phyloP scores from a whole-genome alignment of 1,140 invertebrate species.

The Hormaphis cornu region DNA sequence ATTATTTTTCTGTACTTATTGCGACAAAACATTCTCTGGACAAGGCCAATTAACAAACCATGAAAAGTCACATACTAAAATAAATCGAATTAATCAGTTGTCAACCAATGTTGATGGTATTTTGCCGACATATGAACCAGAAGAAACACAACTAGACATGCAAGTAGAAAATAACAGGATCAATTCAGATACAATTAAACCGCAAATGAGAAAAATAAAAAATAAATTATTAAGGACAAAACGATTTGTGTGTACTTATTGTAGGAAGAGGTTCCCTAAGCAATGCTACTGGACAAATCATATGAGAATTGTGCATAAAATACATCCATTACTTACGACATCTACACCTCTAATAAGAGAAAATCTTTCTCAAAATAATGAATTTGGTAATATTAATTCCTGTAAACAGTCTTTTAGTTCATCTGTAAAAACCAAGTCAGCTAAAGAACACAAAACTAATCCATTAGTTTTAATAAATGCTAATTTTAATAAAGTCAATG shows the following conservation, averaged over 20 bases:
- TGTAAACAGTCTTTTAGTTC: background rate
- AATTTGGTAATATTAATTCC: background rate
- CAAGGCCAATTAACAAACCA: background rate
- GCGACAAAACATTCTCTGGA: background rate
- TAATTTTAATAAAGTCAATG: background rate
- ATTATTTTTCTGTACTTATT: background rate
- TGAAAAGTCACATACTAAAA: background rate
- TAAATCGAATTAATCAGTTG: background rate
- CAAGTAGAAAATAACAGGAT: background rate
- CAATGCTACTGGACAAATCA: background rate
- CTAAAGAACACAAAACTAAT: background rate
- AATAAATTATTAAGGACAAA: background rate
- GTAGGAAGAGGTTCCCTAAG: background rate
- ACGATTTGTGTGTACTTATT: background rate
- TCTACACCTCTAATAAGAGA: background rate
- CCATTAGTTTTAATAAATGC: background rate
- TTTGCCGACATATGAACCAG: background rate
- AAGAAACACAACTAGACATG: background rate
- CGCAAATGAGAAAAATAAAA: background rate
- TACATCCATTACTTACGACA: background rate
- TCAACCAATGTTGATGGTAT: background rate
- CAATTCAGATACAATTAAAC: background rate
- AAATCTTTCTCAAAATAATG: background rate
- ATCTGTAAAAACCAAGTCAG: background rate
- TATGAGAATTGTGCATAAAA: background rate